Conservation (phyloP, 2,113 vertebrate species). For the Pristiophorus japonicus region DNA sequence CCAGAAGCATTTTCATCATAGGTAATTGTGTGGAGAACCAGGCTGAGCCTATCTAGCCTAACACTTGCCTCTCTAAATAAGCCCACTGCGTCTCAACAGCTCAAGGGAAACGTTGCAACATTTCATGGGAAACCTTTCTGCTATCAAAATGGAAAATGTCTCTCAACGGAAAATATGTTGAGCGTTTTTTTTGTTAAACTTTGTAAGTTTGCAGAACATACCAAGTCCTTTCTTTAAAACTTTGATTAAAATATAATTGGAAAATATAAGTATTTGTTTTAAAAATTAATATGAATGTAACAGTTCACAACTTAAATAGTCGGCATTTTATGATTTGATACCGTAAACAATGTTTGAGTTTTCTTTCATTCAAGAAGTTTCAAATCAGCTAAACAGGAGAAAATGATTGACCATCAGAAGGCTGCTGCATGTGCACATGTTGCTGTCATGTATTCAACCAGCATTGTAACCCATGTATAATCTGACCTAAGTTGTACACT, state of each 20-base stretch:
- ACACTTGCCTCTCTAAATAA: background rate
- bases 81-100: background rate
- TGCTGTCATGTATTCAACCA: too few species aligned
- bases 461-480: too few species aligned
- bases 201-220: background rate
- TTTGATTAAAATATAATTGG: background rate
- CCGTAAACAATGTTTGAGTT: background rate
- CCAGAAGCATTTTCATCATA: background rate
- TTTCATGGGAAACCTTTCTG: background rate
- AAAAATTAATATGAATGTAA: background rate
- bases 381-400: background rate
- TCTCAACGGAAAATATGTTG: background rate
- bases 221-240: background rate
- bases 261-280: background rate
- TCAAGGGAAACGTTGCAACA: background rate
- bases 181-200: background rate
- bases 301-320: background rate
- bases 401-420: background rate
- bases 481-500: too few species aligned
- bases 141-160: background rate
- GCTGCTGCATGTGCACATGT: background rate
- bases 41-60: background rate
- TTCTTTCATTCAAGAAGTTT: background rate
- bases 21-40: background rate
- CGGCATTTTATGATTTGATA: background rate